These are phyloP conservation scores for Oncorhynchus clarkii DNA, from an alignment of 2,113 vertebrate genomes.

Conservation along the genomic window DNA sequence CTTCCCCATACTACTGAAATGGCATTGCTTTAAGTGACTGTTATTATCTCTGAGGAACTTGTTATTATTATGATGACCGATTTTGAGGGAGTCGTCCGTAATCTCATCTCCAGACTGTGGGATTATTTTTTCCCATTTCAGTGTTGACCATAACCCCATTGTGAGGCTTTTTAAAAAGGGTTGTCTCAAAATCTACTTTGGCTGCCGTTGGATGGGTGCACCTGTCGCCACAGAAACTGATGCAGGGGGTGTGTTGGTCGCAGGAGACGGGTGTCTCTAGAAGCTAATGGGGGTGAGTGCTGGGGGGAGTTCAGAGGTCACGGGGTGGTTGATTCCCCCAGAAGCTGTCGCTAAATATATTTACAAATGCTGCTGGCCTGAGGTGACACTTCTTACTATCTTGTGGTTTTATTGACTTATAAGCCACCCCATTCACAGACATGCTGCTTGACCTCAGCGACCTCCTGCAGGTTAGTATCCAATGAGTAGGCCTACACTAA, in stretches of 20 bases:
- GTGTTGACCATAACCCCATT: constrained; percentile 54
- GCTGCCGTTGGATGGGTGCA: constrained; percentile 50
- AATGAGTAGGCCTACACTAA: not conserved
- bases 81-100: constrained; percentile 21
- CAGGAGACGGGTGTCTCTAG: constrained; percentile 16
- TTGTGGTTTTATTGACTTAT: constrained; percentile 16
- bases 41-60: not conserved
- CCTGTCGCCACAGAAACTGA: constrained; percentile 50
- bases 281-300: not conserved
- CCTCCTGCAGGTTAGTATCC: constrained; percentile 84
- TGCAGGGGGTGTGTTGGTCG: constrained; percentile 11
- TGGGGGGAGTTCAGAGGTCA: not conserved
- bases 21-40: no score
- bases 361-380: not conserved
- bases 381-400: not conserved
- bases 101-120: constrained; percentile 41
- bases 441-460: constrained; percentile 98
- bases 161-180: constrained; percentile 42
- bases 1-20: not conserved
- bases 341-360: not conserved
- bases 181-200: constrained; percentile 44
- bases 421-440: constrained; percentile 71
- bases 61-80: constrained; percentile 23
- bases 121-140: constrained; percentile 59
- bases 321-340: not conserved